Base-by-base conservation (phyloP, 2,797 vertebrate species). In the Pangasius larnaudii region DNA sequence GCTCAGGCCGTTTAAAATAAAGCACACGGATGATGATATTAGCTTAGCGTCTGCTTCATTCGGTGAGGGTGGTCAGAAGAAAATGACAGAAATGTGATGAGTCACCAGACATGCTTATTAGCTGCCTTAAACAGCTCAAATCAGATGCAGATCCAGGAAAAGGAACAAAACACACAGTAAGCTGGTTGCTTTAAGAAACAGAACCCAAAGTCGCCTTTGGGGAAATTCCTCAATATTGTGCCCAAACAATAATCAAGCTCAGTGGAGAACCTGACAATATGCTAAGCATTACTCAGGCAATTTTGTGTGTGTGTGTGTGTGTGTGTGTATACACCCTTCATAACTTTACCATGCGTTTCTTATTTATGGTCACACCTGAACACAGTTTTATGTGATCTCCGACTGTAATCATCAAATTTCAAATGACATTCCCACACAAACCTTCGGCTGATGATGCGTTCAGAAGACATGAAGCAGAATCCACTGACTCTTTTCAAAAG, bases 241-340 rank as follows among this genome's bases (percentile, higher is more conserved):
- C 85, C 67, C 56, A 89, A 89, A 89, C 88, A 89, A 67, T 89
- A 89, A 89, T 88, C 87, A 85, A 58, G 87, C 77, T 69, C 77
- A 88, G 78, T 65, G 88, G 87, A 59, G 51, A 61, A 51, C 79
- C 65, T 86, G 61, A 67, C 71, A 18, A 67, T 58, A n/a, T 51
- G 69, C 77, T 59, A 82, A 63, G 33, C 33, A 71, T 86, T 67
- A 39, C 5, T n/a, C 65, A 27, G 3, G 63, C 22, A 27, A 46
- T 24, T 74, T 30, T 33, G 67, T 33, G 33, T 74, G 13, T 58
- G 49, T 85, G 19, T 80, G 33, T 67, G 75, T 87, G 42, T 42
- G 42, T 79, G 46, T 69, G 74, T 80, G 8, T 72, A 27, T 39
- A 27, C 18, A 58, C 18, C 30, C 42, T 77, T 83, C 27, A 46